Percentiles rank a stretch among this genome's conserved stretches.
Evolutionary conservation across 2,113 vertebrate species (phyloP).

Genomic region (Phrynocephalus versicolor): DNA sequence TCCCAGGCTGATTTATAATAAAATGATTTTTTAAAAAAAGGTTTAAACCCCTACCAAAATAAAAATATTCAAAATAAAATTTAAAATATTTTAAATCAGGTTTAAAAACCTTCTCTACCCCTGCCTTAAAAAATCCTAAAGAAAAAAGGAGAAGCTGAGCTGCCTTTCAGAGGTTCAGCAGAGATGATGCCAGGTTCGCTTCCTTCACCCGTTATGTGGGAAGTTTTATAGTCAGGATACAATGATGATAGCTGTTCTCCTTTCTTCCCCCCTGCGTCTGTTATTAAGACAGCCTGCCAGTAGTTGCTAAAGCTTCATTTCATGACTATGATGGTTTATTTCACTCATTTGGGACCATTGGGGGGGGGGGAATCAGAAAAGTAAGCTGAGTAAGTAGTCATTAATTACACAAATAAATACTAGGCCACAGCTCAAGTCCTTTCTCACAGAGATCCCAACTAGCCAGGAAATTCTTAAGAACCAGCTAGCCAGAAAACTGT

Average conservation of each 20-base stretch:
- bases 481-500: conserved; percentile 13
- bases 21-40: too few relatives aligned
- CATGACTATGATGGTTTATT: background rate
- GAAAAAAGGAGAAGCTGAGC: too few relatives aligned
- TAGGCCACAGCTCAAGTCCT: background rate
- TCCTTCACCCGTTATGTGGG: background rate
- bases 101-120: too few relatives aligned
- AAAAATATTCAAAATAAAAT: too few relatives aligned
- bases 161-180: too few relatives aligned
- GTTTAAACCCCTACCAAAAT: too few relatives aligned
- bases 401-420: background rate
- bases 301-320: background rate
- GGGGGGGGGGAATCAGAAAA: background rate
- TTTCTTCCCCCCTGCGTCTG: background rate
- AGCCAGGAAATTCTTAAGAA: conserved; percentile 16
- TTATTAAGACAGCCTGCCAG: background rate
- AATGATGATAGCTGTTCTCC: background rate
- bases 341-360: background rate
- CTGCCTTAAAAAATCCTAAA: too few relatives aligned
- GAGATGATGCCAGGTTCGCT: too few relatives aligned
- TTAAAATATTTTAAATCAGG: too few relatives aligned
- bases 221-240: background rate
- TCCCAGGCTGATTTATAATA: too few relatives aligned
- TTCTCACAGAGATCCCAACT: background rate
- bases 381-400: background rate